Evolutionary conservation across 2,797 vertebrate species (phyloP).

Genomic region (Centropyge bicolor): DNA sequence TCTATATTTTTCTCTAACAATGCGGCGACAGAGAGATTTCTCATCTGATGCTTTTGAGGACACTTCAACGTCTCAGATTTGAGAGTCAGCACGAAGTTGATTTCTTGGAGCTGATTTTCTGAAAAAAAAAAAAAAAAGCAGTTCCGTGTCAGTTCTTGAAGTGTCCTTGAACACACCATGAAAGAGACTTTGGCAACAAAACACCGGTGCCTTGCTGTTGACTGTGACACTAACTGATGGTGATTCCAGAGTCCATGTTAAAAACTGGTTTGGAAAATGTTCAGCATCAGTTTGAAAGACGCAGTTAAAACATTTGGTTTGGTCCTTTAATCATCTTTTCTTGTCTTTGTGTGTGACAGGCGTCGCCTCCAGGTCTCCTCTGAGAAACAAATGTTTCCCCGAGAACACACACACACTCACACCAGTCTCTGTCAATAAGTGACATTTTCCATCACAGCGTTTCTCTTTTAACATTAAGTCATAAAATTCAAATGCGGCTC

Average conservation of each 20-base stretch:
- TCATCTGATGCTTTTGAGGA: background rate
- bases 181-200: background rate
- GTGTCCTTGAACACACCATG: slow-evolving; percentile 37
- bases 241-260: background rate
- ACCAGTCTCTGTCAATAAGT: slow-evolving; percentile 53
- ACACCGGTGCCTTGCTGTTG: background rate
- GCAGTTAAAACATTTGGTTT: fast-evolving
- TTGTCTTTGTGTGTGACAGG: slow-evolving; percentile 33
- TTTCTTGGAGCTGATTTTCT: background rate
- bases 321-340: slow-evolving; percentile 29
- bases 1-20: background rate
- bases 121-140: background rate
- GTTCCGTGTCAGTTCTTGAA: background rate
- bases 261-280: background rate
- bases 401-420: slow-evolving; percentile 28
- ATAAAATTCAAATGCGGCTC: slow-evolving; percentile 56
- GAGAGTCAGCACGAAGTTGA: background rate
- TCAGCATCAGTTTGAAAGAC: background rate
- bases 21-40: background rate
- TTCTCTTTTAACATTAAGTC: slow-evolving; percentile 56
- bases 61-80: background rate
- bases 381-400: slow-evolving; percentile 37
- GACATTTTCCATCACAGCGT: slow-evolving; percentile 56
- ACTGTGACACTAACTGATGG: background rate
- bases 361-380: slow-evolving; percentile 5